A percentile compares a stretch with the other conserved stretches of the same genome.
Conservation (phyloP, 2,888 invertebrate genomes). For the Scaptodrosophila latifasciaeformis region DNA sequence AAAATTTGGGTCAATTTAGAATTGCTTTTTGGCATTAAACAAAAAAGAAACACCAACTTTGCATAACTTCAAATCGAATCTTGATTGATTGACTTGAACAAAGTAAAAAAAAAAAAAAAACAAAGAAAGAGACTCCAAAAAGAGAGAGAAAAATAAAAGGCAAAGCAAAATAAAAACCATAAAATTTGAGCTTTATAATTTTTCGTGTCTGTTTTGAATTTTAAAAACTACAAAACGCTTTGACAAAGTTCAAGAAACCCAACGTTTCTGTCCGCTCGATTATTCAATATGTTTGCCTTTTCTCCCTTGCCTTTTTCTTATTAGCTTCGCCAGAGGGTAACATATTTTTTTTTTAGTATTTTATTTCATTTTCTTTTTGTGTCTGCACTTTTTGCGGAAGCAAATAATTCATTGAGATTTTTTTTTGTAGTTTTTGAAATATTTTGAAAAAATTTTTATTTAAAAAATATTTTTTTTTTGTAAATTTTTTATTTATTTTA, state of each 20-base stretch:
- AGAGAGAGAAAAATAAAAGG: neutral
- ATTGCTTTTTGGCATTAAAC: neutral
- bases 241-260: neutral
- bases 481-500: too few species aligned
- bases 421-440: too few species aligned
- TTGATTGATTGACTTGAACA: neutral
- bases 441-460: too few species aligned
- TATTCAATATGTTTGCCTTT: neutral
- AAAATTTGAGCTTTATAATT: neutral
- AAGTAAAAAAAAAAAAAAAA: neutral
- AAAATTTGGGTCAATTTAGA: neutral
- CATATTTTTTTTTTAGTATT: too few species aligned
- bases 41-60: neutral
- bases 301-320: neutral
- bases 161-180: neutral
- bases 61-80: neutral
- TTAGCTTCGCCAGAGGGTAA: too few species aligned
- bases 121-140: neutral
- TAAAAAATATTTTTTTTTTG: too few species aligned
- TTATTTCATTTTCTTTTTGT: too few species aligned
- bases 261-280: neutral
- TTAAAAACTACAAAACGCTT: neutral
- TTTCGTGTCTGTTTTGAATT: neutral
- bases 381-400: too few species aligned
- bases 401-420: too few species aligned